Conservation (phyloP, 2,113 vertebrate genomes). For the Zosterops lateralis region DNA sequence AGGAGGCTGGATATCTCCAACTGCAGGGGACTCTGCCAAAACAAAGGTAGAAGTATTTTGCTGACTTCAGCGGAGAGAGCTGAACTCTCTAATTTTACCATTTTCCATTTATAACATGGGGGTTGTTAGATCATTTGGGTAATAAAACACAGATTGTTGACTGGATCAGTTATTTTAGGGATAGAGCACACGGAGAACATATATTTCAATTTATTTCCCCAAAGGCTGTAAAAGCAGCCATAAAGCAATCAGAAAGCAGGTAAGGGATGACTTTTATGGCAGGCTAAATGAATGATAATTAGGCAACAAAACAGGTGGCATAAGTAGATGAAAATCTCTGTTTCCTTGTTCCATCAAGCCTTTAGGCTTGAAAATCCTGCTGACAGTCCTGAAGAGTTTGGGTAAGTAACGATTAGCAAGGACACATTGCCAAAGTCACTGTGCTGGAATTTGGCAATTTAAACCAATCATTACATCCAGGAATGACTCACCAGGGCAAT, state of each 20-base stretch:
- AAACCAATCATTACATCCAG: background rate
- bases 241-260: slow-evolving; percentile 61
- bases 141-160: slow-evolving; percentile 54
- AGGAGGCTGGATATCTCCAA: background rate
- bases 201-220: slow-evolving; percentile 39
- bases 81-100: background rate
- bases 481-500: background rate
- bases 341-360: background rate
- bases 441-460: background rate
- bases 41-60: background rate
- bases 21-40: background rate
- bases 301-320: slow-evolving; percentile 21
- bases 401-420: background rate
- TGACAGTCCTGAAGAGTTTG: background rate
- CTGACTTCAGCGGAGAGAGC: background rate
- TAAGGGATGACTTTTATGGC: slow-evolving; percentile 12
- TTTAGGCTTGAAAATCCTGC: background rate
- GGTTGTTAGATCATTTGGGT: background rate
- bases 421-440: background rate
- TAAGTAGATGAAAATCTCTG: slow-evolving; percentile 1
- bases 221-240: slow-evolving; percentile 41
- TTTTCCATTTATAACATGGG: background rate
- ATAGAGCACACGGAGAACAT: slow-evolving; percentile 21
- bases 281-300: slow-evolving; percentile 57
- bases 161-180: slow-evolving; percentile 37